Conservation (phyloP, 1,140 invertebrate species). For the Phocides pigmalion region DNA sequence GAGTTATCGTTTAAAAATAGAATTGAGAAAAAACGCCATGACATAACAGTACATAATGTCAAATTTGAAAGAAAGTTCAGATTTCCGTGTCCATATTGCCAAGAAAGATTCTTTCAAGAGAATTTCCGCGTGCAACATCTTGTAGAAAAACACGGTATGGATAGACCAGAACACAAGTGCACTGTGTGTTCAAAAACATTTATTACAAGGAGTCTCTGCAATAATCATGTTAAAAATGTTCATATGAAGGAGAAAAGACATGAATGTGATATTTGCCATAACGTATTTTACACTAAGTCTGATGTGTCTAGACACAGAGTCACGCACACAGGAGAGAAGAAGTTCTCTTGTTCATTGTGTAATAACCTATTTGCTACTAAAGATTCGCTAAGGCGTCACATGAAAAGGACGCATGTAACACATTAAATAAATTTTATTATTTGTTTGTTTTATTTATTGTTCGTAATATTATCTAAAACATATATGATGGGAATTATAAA, state of each 20-base stretch:
- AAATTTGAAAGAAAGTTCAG: slow-evolving; percentile 55
- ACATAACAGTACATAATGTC: slow-evolving; percentile 49
- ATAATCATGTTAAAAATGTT: slow-evolving; percentile 66
- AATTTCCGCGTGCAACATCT: slow-evolving; percentile 60
- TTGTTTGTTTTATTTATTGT: too few species aligned
- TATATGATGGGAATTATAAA: too few species aligned
- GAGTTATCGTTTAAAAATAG: slow-evolving; percentile 47
- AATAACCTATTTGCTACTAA: slow-evolving; percentile 61
- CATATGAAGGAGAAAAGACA: slow-evolving; percentile 71
- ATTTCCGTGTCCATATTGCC: slow-evolving; percentile 68
- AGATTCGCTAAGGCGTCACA: slow-evolving; percentile 65
- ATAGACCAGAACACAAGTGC: slow-evolving; percentile 61
- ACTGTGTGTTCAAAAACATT: slow-evolving; percentile 58
- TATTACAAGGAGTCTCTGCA: slow-evolving; percentile 64
- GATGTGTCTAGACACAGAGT: slow-evolving; percentile 62
- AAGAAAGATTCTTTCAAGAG: slow-evolving; percentile 67
- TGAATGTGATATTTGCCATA: slow-evolving; percentile 67
- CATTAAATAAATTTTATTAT: too few species aligned
- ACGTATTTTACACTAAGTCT: slow-evolving; percentile 66
- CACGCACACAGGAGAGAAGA: slow-evolving; percentile 68
- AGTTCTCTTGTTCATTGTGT: slow-evolving; percentile 56
- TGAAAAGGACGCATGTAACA: slow-evolving; percentile 53
- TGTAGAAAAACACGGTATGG: slow-evolving; percentile 66
- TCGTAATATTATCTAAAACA: too few species aligned
- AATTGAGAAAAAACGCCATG: slow-evolving; percentile 59